Evolutionary conservation across 2,113 vertebrate genomes (phyloP).

Genomic region (Actenoides hombroni): DNA sequence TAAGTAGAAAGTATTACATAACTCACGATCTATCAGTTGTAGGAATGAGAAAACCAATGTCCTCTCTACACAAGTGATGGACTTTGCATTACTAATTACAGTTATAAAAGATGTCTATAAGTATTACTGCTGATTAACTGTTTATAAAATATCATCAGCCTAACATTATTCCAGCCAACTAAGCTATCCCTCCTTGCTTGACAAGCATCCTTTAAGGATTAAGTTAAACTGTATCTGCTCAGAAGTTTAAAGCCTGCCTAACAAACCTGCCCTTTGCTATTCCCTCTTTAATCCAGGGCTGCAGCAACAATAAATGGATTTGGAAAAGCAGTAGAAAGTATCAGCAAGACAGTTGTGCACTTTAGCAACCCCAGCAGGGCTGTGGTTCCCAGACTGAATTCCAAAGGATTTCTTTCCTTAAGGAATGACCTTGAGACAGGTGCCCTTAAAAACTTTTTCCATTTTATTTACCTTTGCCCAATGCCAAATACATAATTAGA

Average conservation of each 20-base stretch:
- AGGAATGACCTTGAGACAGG: conserved; percentile 5
- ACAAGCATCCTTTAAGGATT: neutral
- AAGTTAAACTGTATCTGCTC: neutral
- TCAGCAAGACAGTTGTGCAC: neutral
- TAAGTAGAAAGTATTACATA: neutral
- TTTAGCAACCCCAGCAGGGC: neutral
- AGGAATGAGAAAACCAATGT: neutral
- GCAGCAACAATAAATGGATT: neutral
- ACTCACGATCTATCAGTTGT: neutral
- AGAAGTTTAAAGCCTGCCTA: neutral
- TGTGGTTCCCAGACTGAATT: neutral
- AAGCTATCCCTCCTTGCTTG: neutral
- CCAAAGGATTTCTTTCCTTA: neutral
- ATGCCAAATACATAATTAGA: neutral
- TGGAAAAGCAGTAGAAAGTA: neutral
- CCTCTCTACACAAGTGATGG: neutral
- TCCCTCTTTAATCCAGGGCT: neutral
- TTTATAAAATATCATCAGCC: neutral
- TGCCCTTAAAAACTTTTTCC: neutral
- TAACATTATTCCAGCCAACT: neutral
- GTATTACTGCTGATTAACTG: neutral
- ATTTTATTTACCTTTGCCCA: neutral
- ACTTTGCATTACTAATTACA: neutral
- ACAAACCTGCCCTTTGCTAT: neutral
- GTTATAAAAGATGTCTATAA: neutral